A percentile compares a stretch with the other conserved stretches of the same genome.
Evolutionary conservation across 1,140 invertebrate genomes (phyloP).

Genomic region (Glomeris maerens): DNA sequence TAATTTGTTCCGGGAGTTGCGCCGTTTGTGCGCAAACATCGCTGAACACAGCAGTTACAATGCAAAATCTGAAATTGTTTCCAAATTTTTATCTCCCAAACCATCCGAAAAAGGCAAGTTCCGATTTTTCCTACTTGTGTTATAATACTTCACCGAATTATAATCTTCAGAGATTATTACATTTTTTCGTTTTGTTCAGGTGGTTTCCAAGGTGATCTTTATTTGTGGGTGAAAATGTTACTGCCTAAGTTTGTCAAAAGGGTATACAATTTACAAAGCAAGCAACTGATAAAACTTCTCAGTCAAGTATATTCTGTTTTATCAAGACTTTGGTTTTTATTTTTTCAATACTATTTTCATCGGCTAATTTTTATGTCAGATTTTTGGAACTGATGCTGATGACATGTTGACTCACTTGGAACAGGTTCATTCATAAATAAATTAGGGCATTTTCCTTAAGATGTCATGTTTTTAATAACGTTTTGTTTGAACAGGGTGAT

Average conservation of each 20-base stretch:
- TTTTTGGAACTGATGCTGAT: slow-evolving; percentile 55
- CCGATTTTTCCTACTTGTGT: not conserved
- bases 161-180: no score
- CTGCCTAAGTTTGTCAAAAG: slow-evolving; percentile 61
- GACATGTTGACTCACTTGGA: slow-evolving; percentile 75
- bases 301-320: slow-evolving; percentile 37
- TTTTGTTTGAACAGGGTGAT: slow-evolving; percentile 44
- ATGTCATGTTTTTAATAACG: not conserved
- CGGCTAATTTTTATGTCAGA: slow-evolving; percentile 25
- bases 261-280: slow-evolving; percentile 83
- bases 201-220: slow-evolving; percentile 57
- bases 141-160: not conserved
- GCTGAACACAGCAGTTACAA: slow-evolving; percentile 60
- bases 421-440: slow-evolving; percentile 28
- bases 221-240: slow-evolving; percentile 70
- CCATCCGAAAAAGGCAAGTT: slow-evolving; percentile 41
- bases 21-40: slow-evolving; percentile 57
- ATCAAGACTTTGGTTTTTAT: slow-evolving; percentile 4
- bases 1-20: slow-evolving; percentile 61
- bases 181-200: no score
- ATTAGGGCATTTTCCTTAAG: not conserved
- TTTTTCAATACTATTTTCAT: slow-evolving; percentile 8
- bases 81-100: slow-evolving; percentile 56
- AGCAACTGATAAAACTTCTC: slow-evolving; percentile 78
- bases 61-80: slow-evolving; percentile 61